phyloP scores from a whole-genome alignment of 30 jellyfish, hydroid and myxozoan species.

The Turritopsis dohrnii region DNA sequence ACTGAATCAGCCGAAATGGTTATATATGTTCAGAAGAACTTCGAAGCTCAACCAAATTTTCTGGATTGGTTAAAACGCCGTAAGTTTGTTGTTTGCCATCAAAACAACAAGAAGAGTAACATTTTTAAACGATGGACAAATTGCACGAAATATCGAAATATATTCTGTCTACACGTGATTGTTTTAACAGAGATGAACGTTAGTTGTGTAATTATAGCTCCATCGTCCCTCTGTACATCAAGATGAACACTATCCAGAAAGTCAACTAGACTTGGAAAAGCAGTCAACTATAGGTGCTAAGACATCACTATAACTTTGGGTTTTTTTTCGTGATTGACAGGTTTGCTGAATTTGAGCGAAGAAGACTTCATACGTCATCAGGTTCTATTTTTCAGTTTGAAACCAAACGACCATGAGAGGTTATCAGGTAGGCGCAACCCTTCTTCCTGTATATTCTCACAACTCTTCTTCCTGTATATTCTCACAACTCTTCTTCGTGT shows the following conservation, averaged over 20 bases:
- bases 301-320: background rate
- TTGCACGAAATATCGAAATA: background rate
- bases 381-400: background rate
- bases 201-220: too few species aligned
- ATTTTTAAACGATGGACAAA: background rate
- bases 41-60: background rate
- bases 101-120: background rate
- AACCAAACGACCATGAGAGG: background rate
- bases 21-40: background rate
- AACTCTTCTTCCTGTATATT: background rate
- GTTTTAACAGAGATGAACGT: too few species aligned
- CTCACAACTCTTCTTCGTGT: background rate
- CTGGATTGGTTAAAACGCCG: background rate
- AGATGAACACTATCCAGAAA: too few species aligned
- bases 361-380: conserved; percentile 14
- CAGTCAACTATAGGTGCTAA: too few species aligned
- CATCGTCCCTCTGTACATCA: too few species aligned
- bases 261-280: too few species aligned
- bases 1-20: background rate
- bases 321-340: background rate
- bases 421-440: background rate
- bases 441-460: background rate
- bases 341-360: conserved; percentile 5
- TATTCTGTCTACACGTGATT: background rate
- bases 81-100: background rate